Base-by-base conservation (phyloP, 1,140 invertebrate genomes). In the Luehdorfia chinensis region DNA sequence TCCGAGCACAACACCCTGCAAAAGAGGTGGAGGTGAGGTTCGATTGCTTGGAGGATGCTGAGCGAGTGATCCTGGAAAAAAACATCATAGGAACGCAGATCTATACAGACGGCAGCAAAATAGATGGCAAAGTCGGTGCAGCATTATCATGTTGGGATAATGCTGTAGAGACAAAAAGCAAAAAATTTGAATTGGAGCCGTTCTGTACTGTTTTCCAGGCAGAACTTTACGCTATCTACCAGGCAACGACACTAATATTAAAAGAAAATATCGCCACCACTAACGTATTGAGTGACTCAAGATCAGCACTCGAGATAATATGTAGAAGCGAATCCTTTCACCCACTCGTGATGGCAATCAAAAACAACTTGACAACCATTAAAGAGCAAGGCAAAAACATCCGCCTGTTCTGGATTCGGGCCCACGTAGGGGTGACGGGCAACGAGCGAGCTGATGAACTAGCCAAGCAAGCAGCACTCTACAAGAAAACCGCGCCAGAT, bases 81-180 rank as follows among this genome's bases (percentile, higher is more conserved):
- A n/a, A n/a, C n/a, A n/a, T n/a, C n/a, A n/a, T 27, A 6, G 2
- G 25, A 27, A 27, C 7, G 11, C 8, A 27, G 8, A 37, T 57
- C 0, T 57, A 39, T 6, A 57, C 49, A 1, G 48, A 57, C 11
- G 54, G 54, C 8, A 57, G 48, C 21, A 50, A 19, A 11, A 30
- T 34, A 1, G 37, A 44, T 9, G 39, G 31, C 1, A 9, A 15
- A 2, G 50, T 53, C 1, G 50, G 50, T 2, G 50, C 44, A 1
- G 50, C 44, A 3, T 7, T 47, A 1, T 32, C 44, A 2, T 7
- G 28, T 1, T 47, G 50, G 44, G 15, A 18, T 11, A 4, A 15
- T 6, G 21, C 8, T 1, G n/a, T 0, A 4, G 36, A 47, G 11
- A 12, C 15, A 5, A 33, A 27, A 14, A 28, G 34, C 32, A 3